Percentiles rank a stretch among this genome's conserved stretches.
phyloP scores from a whole-genome alignment of 2,113 vertebrate species.

The Phasianus colchicus region DNA sequence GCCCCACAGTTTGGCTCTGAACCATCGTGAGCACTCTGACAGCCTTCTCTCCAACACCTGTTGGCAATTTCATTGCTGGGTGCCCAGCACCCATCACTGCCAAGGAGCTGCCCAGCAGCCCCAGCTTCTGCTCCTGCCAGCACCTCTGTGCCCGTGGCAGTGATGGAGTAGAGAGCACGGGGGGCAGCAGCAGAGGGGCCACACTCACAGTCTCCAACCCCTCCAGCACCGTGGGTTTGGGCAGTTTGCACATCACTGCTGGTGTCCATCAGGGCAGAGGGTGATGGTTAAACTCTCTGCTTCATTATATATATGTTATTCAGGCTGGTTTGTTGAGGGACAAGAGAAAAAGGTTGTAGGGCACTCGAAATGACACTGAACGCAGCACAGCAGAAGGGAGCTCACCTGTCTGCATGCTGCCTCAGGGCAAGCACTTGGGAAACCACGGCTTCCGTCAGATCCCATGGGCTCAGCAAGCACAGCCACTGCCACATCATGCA shows the following conservation, averaged over 20 bases:
- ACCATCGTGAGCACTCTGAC: not conserved
- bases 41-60: not conserved
- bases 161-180: not conserved
- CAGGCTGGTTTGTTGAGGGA: not conserved
- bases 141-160: not conserved
- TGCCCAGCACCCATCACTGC: not conserved
- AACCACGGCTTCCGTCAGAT: not conserved
- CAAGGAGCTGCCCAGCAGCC: too few relatives aligned
- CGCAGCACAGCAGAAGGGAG: not conserved
- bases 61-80: not conserved
- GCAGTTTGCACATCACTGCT: not conserved
- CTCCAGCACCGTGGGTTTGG: not conserved
- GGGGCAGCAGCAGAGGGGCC: not conserved
- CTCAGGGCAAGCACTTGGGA: fast-evolving
- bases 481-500: not conserved
- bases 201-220: not conserved
- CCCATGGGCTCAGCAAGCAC: not conserved
- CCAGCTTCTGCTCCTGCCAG: not conserved
- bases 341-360: not conserved
- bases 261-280: not conserved
- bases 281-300: not conserved
- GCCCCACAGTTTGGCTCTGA: not conserved
- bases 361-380: not conserved
- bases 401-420: not conserved
- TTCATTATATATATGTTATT: fast-evolving